Evolutionary conservation across 2,113 vertebrate genomes (phyloP).

Genomic region (Acanthochromis polyacanthus): DNA sequence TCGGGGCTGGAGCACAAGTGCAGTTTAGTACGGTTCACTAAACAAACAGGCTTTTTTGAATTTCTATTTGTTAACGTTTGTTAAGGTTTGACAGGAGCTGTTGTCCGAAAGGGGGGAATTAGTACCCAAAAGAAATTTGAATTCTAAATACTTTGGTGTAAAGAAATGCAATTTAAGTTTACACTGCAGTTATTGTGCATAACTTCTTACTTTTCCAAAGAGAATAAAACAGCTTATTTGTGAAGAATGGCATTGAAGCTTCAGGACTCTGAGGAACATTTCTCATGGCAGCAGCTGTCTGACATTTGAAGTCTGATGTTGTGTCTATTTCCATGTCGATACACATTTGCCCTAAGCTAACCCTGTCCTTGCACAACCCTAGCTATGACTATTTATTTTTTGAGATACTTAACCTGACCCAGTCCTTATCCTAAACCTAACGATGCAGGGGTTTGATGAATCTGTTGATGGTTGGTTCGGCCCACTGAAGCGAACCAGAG

Average conservation of each 20-base stretch:
- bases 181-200: no score
- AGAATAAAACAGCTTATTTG: not conserved
- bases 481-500: no score
- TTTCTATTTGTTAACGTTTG: conserved; percentile 11
- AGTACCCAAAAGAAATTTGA: not conserved
- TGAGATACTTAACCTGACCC: no score
- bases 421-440: no score
- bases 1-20: conserved; percentile 21
- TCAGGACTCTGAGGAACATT: not conserved
- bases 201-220: not conserved
- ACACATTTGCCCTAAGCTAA: not conserved
- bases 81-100: conserved; percentile 6
- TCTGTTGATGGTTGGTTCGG: no score
- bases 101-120: not conserved
- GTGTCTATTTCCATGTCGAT: no score
- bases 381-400: no score
- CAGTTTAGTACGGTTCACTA: conserved; percentile 18
- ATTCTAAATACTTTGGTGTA: not conserved
- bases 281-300: not conserved
- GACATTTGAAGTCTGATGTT: not conserved
- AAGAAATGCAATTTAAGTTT: not conserved
- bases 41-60: conserved; percentile 22
- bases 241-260: not conserved
- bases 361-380: not conserved
- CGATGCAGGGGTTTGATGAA: no score